phyloP scores from a whole-genome alignment of 2,888 invertebrate species.

The Neuroscelio doddi region DNA sequence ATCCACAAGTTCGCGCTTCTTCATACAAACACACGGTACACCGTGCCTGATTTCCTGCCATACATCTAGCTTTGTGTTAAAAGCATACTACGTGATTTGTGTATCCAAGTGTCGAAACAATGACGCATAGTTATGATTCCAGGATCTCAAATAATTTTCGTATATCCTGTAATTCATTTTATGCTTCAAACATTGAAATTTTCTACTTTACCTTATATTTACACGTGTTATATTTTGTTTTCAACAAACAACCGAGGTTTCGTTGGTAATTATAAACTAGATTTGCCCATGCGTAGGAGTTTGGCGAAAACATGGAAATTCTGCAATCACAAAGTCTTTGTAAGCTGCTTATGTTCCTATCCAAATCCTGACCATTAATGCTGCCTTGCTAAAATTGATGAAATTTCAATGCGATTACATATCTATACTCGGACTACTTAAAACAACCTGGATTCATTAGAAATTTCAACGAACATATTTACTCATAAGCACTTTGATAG shows the following conservation, averaged over 20 bases:
- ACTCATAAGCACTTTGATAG: neutral
- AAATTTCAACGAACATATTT: constrained; percentile 14
- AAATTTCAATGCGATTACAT: constrained; percentile 28
- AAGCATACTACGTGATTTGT: constrained; percentile 33
- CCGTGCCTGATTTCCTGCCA: constrained; percentile 39
- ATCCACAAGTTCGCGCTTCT: constrained; percentile 36
- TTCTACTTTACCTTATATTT: too few species aligned
- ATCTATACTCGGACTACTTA: constrained; percentile 28
- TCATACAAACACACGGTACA: constrained; percentile 22
- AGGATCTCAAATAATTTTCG: too few species aligned
- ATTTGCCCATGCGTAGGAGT: neutral
- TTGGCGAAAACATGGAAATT: constrained; percentile 24
- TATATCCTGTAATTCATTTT: too few species aligned
- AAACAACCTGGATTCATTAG: constrained; percentile 18
- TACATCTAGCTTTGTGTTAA: constrained; percentile 38
- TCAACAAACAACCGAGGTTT: too few species aligned
- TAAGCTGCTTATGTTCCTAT: constrained; percentile 42
- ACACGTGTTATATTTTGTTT: too few species aligned
- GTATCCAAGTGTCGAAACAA: constrained; percentile 21
- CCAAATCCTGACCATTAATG: constrained; percentile 45
- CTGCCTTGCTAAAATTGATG: constrained; percentile 41
- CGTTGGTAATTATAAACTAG: too few species aligned
- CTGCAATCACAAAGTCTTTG: constrained; percentile 39
- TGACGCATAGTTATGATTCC: constrained; percentile 12
- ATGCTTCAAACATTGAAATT: too few species aligned